Base-by-base conservation (phyloP, 2,113 vertebrate species). In the Beaufortia kweichowensis region DNA sequence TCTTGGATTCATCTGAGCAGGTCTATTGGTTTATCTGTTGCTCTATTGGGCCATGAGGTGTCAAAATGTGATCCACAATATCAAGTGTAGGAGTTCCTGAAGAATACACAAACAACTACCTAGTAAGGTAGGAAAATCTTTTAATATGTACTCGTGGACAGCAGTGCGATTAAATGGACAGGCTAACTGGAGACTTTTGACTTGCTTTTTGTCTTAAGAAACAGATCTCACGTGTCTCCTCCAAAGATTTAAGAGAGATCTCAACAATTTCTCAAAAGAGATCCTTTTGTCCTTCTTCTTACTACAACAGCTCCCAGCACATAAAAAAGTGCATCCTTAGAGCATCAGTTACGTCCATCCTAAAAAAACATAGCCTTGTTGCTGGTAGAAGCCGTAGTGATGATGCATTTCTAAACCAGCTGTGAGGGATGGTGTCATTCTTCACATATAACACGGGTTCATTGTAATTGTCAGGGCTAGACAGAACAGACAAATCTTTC, bases 1-100 rank as follows among this genome's bases (percentile, higher is more conserved):
- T 64, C 70, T 41, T 67, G 57, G 48, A 76, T 76, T 80, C 62
- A 66, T 73, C 68, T 77, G 59, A 63, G 75, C 50, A 50, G n/a
- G 31, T 46, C 23, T 23, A 67, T 69, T 57, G 41, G 41, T 14
- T 46, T 14, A 46, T 46, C 43, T 46, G 3, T 46, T 46, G 43
- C 43, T 46, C 43, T 46, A 39, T 39, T 57, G 12, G 68, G 33
- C 53, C n/a, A 21, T 39, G 63, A 17, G 24, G 46, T 29, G 65
- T 68, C 55, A 21, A n/a, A 72, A 14, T 28, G 12, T 71, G 53
- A 39, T n/a, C 55, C 29, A 46, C 43, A 46, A 17, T 14, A 46
- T 17, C 43, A 17, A 46, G 43, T 17, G 15, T 46, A 46, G 43
- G 43, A 46, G 12, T 46, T 46, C 15, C 43, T 5, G 12, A 46